These are phyloP conservation scores for Leontocebus nigricollis DNA, from an alignment of 2,797 vertebrate species.

Conservation along the genomic window DNA sequence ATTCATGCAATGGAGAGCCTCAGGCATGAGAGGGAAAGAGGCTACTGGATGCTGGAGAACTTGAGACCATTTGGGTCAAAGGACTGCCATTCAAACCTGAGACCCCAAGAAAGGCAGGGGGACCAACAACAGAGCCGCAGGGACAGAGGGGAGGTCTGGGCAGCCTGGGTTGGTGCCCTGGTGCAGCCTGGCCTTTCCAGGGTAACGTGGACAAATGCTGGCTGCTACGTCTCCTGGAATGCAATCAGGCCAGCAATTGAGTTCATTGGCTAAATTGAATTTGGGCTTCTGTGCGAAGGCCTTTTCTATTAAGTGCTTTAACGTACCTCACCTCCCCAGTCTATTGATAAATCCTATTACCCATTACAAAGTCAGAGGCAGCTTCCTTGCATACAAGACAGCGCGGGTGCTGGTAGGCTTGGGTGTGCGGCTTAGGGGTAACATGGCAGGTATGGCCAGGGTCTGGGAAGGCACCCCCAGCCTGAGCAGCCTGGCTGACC, in stretches of 20 bases:
- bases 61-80: neutral
- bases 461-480: neutral
- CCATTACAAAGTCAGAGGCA: slow-evolving; percentile 63
- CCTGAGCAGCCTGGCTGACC: neutral
- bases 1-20: neutral
- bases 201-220: slow-evolving; percentile 74
- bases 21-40: neutral
- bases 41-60: neutral
- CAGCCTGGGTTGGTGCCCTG: accelerated
- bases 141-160: neutral
- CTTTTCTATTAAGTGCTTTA: slow-evolving; percentile 84
- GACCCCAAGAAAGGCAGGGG: no score
- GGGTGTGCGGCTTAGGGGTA: neutral
- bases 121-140: accelerated
- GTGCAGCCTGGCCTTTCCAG: slow-evolving; percentile 55
- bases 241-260: slow-evolving; percentile 81
- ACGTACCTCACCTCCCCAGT: slow-evolving; percentile 78
- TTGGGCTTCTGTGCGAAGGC: slow-evolving; percentile 81
- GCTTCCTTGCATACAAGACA: neutral
- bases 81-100: neutral
- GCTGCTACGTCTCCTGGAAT: slow-evolving; percentile 78
- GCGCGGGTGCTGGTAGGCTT: neutral
- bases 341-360: slow-evolving; percentile 81
- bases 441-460: neutral
- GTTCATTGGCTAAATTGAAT: slow-evolving; percentile 85